phyloP scores from a whole-genome alignment of 2,113 vertebrate species.

The Campylomormyrus numenius region DNA sequence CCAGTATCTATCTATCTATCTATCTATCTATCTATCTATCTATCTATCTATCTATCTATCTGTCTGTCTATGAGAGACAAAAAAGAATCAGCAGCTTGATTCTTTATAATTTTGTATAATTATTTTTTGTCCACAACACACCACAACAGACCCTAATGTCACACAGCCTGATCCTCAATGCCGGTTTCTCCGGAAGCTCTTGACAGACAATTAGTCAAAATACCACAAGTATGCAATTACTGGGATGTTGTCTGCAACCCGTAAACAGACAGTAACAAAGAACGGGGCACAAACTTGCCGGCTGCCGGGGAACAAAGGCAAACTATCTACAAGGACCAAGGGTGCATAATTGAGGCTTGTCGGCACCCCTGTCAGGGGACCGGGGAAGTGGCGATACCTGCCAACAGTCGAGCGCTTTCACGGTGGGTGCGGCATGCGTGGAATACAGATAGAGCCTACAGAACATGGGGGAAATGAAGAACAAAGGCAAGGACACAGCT shows the following conservation, averaged over 20 bases:
- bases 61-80: not conserved
- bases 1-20: too few species aligned
- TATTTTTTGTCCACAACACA: not conserved
- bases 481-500: not conserved
- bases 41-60: not conserved
- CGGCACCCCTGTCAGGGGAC: slow-evolving; percentile 37
- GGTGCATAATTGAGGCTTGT: slow-evolving; percentile 40
- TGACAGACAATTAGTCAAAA: slow-evolving; percentile 4
- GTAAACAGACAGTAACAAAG: not conserved
- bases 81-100: not conserved
- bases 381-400: slow-evolving; percentile 28
- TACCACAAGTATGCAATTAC: slow-evolving; percentile 2
- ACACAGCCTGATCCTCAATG: not conserved
- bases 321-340: slow-evolving; percentile 28
- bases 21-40: not conserved
- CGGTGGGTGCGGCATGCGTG: slow-evolving; percentile 12
- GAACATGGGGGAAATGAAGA: not conserved
- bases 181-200: not conserved
- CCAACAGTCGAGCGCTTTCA: slow-evolving; percentile 29
- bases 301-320: not conserved
- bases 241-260: not conserved
- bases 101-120: not conserved
- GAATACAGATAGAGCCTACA: slow-evolving; percentile 32
- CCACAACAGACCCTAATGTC: not conserved
- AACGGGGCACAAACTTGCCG: not conserved